Conservation (phyloP, 64 coral and sea anemone species). For the Stichodactyla helianthus region DNA sequence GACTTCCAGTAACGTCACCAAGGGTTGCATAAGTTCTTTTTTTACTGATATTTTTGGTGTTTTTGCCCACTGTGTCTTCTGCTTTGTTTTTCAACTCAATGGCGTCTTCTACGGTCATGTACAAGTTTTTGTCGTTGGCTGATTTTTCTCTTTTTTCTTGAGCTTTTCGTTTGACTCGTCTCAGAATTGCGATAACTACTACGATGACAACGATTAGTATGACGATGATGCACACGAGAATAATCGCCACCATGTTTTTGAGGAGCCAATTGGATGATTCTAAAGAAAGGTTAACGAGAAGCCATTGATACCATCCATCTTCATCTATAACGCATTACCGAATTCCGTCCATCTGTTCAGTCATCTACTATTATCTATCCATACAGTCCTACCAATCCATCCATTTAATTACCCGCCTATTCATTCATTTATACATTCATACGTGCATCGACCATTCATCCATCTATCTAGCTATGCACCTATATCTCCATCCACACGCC, state of each 20-base stretch:
- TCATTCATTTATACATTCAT: too few species aligned
- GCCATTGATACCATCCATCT: too few species aligned
- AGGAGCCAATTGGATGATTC: too few species aligned
- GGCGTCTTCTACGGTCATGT: neutral
- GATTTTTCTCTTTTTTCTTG: neutral
- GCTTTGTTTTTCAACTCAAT: neutral
- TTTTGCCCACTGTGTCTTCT: neutral
- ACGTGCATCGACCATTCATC: neutral
- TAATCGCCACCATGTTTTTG: too few species aligned
- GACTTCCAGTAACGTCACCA: neutral
- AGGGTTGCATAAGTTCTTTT: neutral
- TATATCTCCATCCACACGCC: too few species aligned
- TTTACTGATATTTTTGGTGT: neutral
- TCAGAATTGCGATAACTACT: neutral
- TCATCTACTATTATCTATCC: too few species aligned
- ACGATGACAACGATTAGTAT: neutral
- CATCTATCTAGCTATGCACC: neutral
- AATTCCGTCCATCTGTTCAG: too few species aligned
- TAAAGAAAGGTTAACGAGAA: too few species aligned
- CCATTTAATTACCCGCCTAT: too few species aligned
- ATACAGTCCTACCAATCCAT: too few species aligned
- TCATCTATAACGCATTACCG: too few species aligned
- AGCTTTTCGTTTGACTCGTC: neutral
- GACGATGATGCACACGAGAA: neutral
- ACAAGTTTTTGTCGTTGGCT: neutral